These are phyloP conservation scores for Stegostoma tigrinum DNA, from an alignment of 2,113 vertebrate species.

Conservation along the genomic window DNA sequence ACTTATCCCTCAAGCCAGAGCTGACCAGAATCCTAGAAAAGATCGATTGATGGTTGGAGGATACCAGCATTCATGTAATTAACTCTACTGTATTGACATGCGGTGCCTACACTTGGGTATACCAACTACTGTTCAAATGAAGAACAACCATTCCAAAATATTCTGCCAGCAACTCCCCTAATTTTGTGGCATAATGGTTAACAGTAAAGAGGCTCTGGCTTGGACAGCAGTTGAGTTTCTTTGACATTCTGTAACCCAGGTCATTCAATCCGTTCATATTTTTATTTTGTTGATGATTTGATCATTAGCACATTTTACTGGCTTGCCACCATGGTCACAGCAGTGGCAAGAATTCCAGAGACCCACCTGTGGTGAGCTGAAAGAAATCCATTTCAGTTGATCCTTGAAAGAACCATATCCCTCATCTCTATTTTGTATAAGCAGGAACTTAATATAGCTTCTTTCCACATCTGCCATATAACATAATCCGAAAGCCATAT, in stretches of 20 bases:
- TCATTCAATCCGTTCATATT: background rate
- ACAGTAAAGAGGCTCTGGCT: background rate
- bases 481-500: background rate
- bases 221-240: background rate
- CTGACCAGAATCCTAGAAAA: constrained; percentile 52
- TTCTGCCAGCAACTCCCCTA: background rate
- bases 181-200: background rate
- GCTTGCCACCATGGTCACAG: background rate
- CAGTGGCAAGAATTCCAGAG: background rate
- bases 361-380: background rate
- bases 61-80: constrained; percentile 53
- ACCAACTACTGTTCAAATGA: constrained; percentile 56
- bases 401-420: background rate
- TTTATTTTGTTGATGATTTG: background rate
- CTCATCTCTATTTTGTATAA: background rate
- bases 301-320: background rate
- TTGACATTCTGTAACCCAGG: background rate
- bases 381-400: background rate
- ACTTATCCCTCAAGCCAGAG: constrained; percentile 50
- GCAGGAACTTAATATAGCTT: background rate
- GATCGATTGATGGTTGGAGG: constrained; percentile 57
- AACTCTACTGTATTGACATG: constrained; percentile 53
- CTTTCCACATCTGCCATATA: background rate
- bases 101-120: constrained; percentile 46
- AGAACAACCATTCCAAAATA: constrained; percentile 48